Conservation (phyloP, 2,797 vertebrate genomes). For the Pseudochirops corinnae region DNA sequence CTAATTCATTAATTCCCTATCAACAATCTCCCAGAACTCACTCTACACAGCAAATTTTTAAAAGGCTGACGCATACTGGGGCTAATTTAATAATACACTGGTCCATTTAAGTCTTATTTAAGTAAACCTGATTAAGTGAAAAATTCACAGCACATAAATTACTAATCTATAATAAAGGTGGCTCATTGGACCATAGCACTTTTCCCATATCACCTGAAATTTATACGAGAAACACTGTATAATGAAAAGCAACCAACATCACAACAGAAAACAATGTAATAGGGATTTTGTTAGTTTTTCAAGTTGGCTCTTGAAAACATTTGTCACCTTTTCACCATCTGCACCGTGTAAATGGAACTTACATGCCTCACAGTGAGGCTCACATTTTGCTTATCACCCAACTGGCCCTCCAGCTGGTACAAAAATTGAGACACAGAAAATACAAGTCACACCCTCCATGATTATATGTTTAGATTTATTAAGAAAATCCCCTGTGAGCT, state of each 20-base stretch:
- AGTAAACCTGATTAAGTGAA: slow-evolving; percentile 26
- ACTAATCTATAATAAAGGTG: slow-evolving; percentile 18
- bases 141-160: slow-evolving; percentile 37
- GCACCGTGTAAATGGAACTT: background rate
- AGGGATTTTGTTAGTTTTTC: background rate
- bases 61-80: background rate
- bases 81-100: slow-evolving; percentile 37
- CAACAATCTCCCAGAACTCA: slow-evolving; percentile 13
- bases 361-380: background rate
- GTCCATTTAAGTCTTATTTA: background rate
- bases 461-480: slow-evolving; percentile 11
- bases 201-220: slow-evolving; percentile 1
- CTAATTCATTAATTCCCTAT: slow-evolving; percentile 30
- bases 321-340: background rate
- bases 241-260: slow-evolving; percentile 1
- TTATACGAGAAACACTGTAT: slow-evolving; percentile 19
- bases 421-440: background rate
- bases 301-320: background rate
- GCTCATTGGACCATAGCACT: slow-evolving; percentile 17
- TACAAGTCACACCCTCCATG: background rate
- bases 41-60: slow-evolving; percentile 17
- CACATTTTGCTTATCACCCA: background rate
- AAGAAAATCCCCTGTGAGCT: background rate
- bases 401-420: background rate
- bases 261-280: slow-evolving; percentile 9